Conservation (phyloP, 2,113 vertebrate genomes). For the Osmerus eperlanus region DNA sequence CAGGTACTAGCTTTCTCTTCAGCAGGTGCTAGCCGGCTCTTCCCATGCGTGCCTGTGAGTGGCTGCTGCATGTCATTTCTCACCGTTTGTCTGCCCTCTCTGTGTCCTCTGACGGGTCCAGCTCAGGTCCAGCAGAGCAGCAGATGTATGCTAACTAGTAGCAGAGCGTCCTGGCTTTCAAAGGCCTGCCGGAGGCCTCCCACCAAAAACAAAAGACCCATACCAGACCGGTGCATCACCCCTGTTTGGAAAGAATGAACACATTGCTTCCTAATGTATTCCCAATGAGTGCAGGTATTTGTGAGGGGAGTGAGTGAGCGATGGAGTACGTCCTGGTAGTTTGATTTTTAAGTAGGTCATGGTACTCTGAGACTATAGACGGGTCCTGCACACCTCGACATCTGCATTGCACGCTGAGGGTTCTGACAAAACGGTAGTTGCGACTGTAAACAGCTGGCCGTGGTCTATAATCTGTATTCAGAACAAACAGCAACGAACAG, state of each 20-base stretch:
- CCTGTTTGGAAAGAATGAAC: slow-evolving; percentile 69
- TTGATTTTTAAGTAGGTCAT: slow-evolving; percentile 36
- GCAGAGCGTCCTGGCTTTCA: slow-evolving; percentile 50
- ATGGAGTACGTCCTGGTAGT: slow-evolving; percentile 15
- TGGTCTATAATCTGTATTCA: background rate
- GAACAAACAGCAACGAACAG: background rate
- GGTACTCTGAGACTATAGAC: slow-evolving; percentile 23
- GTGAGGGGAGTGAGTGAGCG: slow-evolving; percentile 39
- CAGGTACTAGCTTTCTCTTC: too few species aligned
- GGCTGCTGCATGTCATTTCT: slow-evolving; percentile 64
- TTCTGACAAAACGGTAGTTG: slow-evolving; percentile 31
- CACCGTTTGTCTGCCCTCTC: slow-evolving; percentile 46
- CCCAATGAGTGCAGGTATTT: slow-evolving; percentile 69
- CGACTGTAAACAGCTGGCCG: slow-evolving; percentile 28
- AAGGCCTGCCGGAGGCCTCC: slow-evolving; percentile 46
- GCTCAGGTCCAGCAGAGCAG: slow-evolving; percentile 36
- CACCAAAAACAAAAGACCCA: slow-evolving; percentile 55
- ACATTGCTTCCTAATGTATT: slow-evolving; percentile 66
- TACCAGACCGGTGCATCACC: slow-evolving; percentile 70
- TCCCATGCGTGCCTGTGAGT: slow-evolving; percentile 33
- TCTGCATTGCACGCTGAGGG: slow-evolving; percentile 28
- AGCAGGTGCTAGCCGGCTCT: background rate
- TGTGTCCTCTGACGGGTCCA: slow-evolving; percentile 45
- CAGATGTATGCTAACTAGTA: slow-evolving; percentile 69
- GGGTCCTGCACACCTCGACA: slow-evolving; percentile 23